These are phyloP conservation scores for Drosophila multiciliata DNA, from an alignment of 2,888 invertebrate genomes.

Conservation along the genomic window DNA sequence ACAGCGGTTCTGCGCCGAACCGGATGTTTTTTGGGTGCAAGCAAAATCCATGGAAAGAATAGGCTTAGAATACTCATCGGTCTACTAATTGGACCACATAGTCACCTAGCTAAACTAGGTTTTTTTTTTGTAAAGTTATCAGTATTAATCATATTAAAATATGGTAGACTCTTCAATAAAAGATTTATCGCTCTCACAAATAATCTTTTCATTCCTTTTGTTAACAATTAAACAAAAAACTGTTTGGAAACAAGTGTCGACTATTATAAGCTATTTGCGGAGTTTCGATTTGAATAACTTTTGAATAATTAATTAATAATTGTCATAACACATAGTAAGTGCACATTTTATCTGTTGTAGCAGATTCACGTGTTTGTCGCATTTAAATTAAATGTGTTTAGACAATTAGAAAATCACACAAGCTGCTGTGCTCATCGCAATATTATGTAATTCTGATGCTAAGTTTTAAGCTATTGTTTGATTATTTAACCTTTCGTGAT, in stretches of 20 bases:
- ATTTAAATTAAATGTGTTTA: not conserved
- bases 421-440: not conserved
- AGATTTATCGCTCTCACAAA: not conserved
- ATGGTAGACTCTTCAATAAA: not conserved
- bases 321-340: no score
- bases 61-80: no score
- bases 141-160: no score
- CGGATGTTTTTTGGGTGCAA: no score
- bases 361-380: constrained; percentile 12
- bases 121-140: no score
- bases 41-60: no score
- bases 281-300: not conserved
- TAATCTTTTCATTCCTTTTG: not conserved
- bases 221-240: no score
- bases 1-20: no score
- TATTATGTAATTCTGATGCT: constrained; percentile 1
- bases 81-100: no score
- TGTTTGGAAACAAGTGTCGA: not conserved
- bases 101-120: no score
- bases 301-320: not conserved
- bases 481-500: constrained; percentile 9
- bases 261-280: not conserved
- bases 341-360: not conserved
- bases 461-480: constrained; percentile 8
- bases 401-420: constrained; percentile 18